Percentiles rank a stretch among this genome's conserved stretches.
These are phyloP conservation scores for Rhingia rostrata DNA, from an alignment of 2,888 invertebrate species.

Conservation along the genomic window DNA sequence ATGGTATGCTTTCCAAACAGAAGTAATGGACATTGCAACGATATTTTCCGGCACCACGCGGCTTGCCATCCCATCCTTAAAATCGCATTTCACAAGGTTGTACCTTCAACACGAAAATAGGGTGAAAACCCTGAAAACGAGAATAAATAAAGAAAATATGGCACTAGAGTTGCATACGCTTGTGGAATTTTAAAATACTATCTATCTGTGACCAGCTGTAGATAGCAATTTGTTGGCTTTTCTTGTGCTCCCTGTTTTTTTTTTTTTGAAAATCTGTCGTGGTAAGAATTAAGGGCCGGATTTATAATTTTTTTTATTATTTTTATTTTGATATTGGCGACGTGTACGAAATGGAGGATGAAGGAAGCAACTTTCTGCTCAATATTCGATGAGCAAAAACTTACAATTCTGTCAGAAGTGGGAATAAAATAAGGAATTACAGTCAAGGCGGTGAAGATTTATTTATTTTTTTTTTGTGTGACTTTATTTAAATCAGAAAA, in stretches of 20 bases:
- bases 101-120: slow-evolving; percentile 31
- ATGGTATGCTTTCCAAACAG: slow-evolving; percentile 9
- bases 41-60: slow-evolving; percentile 24
- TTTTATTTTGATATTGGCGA: not conserved
- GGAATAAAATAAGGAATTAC: not conserved
- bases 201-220: slow-evolving; percentile 7
- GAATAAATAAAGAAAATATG: slow-evolving; percentile 22
- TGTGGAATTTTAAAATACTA: slow-evolving; percentile 44
- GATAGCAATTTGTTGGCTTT: slow-evolving; percentile 9
- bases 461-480: not conserved
- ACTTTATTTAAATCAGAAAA: not conserved
- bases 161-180: slow-evolving; percentile 45
- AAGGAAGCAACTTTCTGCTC: not conserved
- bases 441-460: not conserved
- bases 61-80: not conserved
- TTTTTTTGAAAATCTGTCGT: slow-evolving; percentile 30
- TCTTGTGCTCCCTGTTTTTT: not conserved
- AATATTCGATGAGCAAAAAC: not conserved
- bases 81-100: slow-evolving; percentile 34
- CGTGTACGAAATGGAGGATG: not conserved
- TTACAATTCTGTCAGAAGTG: not conserved
- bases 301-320: slow-evolving; percentile 32
- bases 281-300: slow-evolving; percentile 24
- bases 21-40: slow-evolving; percentile 35
- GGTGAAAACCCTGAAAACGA: slow-evolving; percentile 5